A percentile compares a stretch with the other conserved stretches of the same genome.
These are phyloP conservation scores for Synodontis membranacea DNA, from an alignment of 2,113 vertebrate genomes.

Conservation along the genomic window DNA sequence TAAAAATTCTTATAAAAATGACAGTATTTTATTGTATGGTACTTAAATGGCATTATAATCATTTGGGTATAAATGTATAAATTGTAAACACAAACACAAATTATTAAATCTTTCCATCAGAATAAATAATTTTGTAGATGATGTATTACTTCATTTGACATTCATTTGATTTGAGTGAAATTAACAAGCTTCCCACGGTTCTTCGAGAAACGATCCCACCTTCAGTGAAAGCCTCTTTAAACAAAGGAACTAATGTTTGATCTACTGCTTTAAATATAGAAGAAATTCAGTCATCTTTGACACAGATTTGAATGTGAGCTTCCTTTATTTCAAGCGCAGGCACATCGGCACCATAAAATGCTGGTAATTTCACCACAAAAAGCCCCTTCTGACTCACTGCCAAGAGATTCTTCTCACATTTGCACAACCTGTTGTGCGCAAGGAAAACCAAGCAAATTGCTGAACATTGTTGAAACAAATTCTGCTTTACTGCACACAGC, in stretches of 20 bases:
- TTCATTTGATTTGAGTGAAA: neutral
- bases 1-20: neutral
- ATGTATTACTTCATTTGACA: neutral
- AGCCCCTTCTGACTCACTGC: conserved; percentile 35
- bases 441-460: neutral
- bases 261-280: conserved; percentile 16
- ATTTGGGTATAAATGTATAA: neutral
- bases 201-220: conserved; percentile 24
- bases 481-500: conserved; percentile 8
- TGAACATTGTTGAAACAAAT: neutral
- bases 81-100: neutral
- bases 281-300: conserved; percentile 35
- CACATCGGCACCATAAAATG: conserved; percentile 7
- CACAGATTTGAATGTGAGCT: conserved; percentile 32
- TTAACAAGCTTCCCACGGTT: neutral
- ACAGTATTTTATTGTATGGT: neutral
- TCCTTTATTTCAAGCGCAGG: conserved; percentile 33
- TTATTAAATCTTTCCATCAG: neutral
- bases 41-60: neutral
- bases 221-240: conserved; percentile 16
- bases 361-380: conserved; percentile 27
- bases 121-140: neutral
- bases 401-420: neutral
- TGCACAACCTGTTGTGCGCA: conserved; percentile 18
- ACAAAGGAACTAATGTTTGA: conserved; percentile 27